Conservation (phyloP, 2,113 vertebrate genomes). For the Barbus barbus region DNA sequence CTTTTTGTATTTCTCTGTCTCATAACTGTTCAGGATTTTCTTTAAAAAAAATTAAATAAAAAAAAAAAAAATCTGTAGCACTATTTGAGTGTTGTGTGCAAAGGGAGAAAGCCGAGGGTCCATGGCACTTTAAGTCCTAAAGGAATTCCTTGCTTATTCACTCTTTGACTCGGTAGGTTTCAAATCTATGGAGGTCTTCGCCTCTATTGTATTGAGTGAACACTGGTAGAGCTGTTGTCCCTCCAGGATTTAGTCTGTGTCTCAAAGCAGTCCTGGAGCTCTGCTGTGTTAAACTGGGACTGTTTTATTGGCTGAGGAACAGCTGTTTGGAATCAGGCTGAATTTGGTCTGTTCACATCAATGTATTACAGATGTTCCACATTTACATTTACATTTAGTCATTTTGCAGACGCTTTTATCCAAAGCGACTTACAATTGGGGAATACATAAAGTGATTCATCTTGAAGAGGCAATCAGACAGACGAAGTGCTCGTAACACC, state of each 20-base stretch:
- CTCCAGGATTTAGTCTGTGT: conserved; percentile 70
- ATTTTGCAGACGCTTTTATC: no score
- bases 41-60: no score
- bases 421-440: no score
- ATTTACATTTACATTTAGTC: no score
- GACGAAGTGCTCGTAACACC: no score
- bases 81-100: neutral
- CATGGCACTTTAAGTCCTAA: neutral
- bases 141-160: conserved; percentile 3
- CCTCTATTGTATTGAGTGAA: conserved; percentile 69
- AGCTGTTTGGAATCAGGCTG: conserved; percentile 73
- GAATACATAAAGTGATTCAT: no score
- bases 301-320: conserved; percentile 62
- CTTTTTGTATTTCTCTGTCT: neutral
- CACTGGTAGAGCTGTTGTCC: conserved; percentile 74
- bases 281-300: conserved; percentile 58
- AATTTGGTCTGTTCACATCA: conserved; percentile 67
- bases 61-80: neutral
- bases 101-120: neutral
- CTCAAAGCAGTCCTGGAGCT: conserved; percentile 65
- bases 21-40: neutral
- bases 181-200: conserved; percentile 54
- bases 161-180: neutral
- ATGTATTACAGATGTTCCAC: conserved; percentile 77
- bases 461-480: no score